phyloP scores from a whole-genome alignment of 2,797 vertebrate genomes.

The Hydrocynus forskahlii region DNA sequence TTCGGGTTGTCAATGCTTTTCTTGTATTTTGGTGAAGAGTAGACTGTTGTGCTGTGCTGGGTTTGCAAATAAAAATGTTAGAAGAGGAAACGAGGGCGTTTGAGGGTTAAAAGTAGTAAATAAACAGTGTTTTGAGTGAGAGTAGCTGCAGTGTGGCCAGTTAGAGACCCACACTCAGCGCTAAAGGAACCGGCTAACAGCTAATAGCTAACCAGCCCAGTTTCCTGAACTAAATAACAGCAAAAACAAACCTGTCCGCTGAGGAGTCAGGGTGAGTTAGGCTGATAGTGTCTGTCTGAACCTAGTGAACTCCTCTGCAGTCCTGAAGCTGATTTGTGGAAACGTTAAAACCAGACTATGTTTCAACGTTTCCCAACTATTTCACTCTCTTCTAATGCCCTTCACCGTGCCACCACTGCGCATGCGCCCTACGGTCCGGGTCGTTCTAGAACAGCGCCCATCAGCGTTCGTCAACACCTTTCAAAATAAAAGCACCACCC shows the following conservation, averaged over 20 bases:
- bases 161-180: neutral
- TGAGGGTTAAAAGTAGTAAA: too few relatives aligned
- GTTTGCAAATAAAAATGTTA: too few relatives aligned
- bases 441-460: slow-evolving; percentile 28
- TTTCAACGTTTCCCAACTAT: slow-evolving; percentile 69
- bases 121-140: too few relatives aligned
- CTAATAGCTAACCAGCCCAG: neutral
- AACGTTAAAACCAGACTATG: neutral
- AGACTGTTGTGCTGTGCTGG: too few relatives aligned
- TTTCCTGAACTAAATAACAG: neutral
- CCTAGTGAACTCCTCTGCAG: neutral
- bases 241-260: slow-evolving; percentile 32
- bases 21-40: too few relatives aligned
- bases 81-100: too few relatives aligned
- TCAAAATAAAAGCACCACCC: slow-evolving; percentile 34
- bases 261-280: neutral
- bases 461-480: neutral
- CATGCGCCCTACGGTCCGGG: slow-evolving; percentile 37
- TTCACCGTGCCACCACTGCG: slow-evolving; percentile 60
- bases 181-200: neutral
- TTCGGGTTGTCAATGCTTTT: too few relatives aligned
- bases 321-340: neutral
- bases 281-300: neutral
- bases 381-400: slow-evolving; percentile 69
- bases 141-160: neutral